A percentile compares a stretch with the other conserved stretches of the same genome.
Evolutionary conservation across 2,888 invertebrate species (phyloP).

Genomic region (Euzophera pinguis): DNA sequence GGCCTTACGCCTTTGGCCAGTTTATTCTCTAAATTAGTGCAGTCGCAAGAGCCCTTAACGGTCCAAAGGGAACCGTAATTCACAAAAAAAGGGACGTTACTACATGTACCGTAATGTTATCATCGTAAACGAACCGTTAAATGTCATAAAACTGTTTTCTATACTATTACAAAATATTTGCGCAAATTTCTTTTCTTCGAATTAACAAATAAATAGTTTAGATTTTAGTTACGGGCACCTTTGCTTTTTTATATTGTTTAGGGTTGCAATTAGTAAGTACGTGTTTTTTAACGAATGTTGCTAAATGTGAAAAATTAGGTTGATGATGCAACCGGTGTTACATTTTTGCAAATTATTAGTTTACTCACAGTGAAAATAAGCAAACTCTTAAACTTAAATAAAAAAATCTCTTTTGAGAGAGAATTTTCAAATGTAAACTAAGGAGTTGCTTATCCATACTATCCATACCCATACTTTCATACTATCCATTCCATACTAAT

Average conservation of each 20-base stretch:
- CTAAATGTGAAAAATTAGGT: too few relatives aligned
- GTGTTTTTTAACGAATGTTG: not conserved
- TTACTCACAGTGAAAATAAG: too few relatives aligned
- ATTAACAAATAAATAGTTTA: slow-evolving; percentile 33
- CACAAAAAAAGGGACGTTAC: slow-evolving; percentile 42
- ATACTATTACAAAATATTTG: slow-evolving; percentile 30
- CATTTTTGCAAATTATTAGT: too few relatives aligned
- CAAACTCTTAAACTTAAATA: too few relatives aligned
- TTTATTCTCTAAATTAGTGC: not conserved
- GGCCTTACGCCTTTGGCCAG: too few relatives aligned
- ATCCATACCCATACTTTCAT: too few relatives aligned
- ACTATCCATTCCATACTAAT: too few relatives aligned
- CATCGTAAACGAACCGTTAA: slow-evolving; percentile 21
- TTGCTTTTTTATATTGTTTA: slow-evolving; percentile 23
- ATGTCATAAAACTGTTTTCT: slow-evolving; percentile 39
- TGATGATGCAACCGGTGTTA: too few relatives aligned
- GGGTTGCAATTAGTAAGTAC: slow-evolving; percentile 34
- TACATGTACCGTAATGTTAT: not conserved
- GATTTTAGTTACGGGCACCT: slow-evolving; percentile 14
- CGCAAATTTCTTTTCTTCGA: slow-evolving; percentile 68
- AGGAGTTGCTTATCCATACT: too few relatives aligned
- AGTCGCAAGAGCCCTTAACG: not conserved
- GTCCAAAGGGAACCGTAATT: not conserved
- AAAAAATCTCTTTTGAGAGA: too few relatives aligned
- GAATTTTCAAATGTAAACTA: too few relatives aligned